These are phyloP conservation scores for Pomatostomus ruficeps DNA, from an alignment of 2,113 vertebrate genomes.

Conservation along the genomic window DNA sequence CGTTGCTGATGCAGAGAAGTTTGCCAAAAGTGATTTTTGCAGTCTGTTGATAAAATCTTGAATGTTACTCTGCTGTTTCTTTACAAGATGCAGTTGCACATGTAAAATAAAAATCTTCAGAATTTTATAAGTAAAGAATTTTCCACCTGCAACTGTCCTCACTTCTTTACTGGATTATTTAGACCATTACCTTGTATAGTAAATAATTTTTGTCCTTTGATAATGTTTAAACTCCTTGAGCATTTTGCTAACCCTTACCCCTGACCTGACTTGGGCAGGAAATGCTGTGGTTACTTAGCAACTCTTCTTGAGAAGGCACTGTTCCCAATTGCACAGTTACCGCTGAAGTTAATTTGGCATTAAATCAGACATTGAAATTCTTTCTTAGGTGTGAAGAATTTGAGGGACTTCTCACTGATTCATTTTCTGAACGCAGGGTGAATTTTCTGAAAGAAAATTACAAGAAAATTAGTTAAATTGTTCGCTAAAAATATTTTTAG, in stretches of 20 bases:
- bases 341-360: conserved; percentile 10
- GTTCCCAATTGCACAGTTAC: background rate
- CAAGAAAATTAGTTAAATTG: background rate
- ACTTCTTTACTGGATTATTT: background rate
- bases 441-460: background rate
- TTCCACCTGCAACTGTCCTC: background rate
- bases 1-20: background rate
- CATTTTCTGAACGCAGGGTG: background rate
- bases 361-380: background rate
- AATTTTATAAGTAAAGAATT: background rate
- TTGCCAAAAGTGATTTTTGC: background rate
- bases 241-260: background rate
- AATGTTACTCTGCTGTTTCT: rapidly evolving
- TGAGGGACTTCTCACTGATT: background rate
- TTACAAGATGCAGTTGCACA: background rate
- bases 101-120: background rate
- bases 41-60: background rate
- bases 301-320: background rate
- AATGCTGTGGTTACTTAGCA: conserved; percentile 16
- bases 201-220: background rate
- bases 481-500: background rate
- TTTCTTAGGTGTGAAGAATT: background rate
- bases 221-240: background rate
- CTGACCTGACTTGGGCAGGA: background rate
- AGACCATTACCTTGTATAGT: background rate